Evolutionary conservation across 2,113 vertebrate genomes (phyloP), one percentile per base, ranked within the genome.

Genomic region (Connochaetes taurinus): DNA sequence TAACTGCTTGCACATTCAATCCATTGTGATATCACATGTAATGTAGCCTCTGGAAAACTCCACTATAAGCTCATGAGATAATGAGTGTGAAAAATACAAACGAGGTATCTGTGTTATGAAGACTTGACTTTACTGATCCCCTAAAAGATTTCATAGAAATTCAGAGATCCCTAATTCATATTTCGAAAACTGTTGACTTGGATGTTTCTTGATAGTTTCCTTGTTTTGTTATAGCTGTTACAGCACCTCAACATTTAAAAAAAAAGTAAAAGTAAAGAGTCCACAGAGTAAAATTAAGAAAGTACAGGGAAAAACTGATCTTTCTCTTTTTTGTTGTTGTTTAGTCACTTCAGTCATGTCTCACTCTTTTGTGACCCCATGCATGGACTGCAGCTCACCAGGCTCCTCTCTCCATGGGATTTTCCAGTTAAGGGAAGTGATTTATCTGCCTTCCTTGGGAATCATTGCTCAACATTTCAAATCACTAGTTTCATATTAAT

Each of bases 381-480:
- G 23, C 71, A 27, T 43, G 71, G 23, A 76, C 36, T 43, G 36
- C 27, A 43, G 36, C 23, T 76, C 36, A 43, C 23, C 40, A 76
- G 36, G 71, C 23, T 76, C 23, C 6, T 76, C 40, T 76, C 71
- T 43, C 23, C 36, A 27, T 76, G 6, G 12, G 6, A 76, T 76
- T 43, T 76, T 76, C 36, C 40, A 74, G 5, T 43, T 76, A 76
- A 76, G 40, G 76, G 64, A 90, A 87, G 9, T 93, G 84, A 94
- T 97, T 95, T 93, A 93, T 91, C 80, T 95, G 27, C 36, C 8
- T 95, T 97, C 43, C 47, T 91, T 52, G n/a, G 12, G 45, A 96
- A 86, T 45, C 31, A 85, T 96, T 74, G 29, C 57, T 97, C 96
- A 97, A 50, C n/a, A 94, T 81, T 87, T n/a, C 19, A 87, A 53